Evolutionary conservation across 2,113 vertebrate genomes (phyloP).

Genomic region (Pristiophorus japonicus): DNA sequence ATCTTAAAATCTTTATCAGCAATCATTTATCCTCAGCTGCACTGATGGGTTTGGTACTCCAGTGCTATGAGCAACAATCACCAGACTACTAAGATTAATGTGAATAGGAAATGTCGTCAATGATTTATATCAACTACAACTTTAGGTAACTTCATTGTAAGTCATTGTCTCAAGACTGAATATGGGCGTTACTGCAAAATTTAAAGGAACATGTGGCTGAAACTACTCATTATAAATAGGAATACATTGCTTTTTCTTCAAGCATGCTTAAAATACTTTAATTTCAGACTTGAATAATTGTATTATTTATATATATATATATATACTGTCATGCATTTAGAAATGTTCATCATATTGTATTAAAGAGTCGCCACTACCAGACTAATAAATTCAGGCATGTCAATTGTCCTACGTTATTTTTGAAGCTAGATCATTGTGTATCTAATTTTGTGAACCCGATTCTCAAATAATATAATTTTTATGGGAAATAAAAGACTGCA

Average conservation of each 20-base stretch:
- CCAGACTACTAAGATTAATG: slow-evolving; percentile 25
- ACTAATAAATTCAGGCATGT: not conserved
- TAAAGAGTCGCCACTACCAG: not conserved
- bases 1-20: slow-evolving; percentile 21
- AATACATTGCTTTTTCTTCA: not conserved
- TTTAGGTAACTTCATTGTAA: not conserved
- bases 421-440: not conserved
- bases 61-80: not conserved
- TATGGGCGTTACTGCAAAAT: not conserved
- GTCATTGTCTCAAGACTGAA: not conserved
- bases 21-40: not conserved
- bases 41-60: not conserved
- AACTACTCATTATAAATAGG: slow-evolving; percentile 8
- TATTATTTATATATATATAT: slow-evolving; percentile 11
- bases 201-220: not conserved
- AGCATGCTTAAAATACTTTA: slow-evolving; percentile 19
- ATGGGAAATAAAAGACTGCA: not conserved
- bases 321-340: not conserved
- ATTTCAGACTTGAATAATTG: not conserved
- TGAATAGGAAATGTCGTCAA: not conserved
- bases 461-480: not conserved
- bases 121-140: slow-evolving; percentile 25
- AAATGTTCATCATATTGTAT: not conserved
- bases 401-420: not conserved
- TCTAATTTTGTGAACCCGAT: not conserved